These are phyloP conservation scores for Halictus quadricinctus DNA, from an alignment of 2,888 invertebrate genomes.

Conservation along the genomic window DNA sequence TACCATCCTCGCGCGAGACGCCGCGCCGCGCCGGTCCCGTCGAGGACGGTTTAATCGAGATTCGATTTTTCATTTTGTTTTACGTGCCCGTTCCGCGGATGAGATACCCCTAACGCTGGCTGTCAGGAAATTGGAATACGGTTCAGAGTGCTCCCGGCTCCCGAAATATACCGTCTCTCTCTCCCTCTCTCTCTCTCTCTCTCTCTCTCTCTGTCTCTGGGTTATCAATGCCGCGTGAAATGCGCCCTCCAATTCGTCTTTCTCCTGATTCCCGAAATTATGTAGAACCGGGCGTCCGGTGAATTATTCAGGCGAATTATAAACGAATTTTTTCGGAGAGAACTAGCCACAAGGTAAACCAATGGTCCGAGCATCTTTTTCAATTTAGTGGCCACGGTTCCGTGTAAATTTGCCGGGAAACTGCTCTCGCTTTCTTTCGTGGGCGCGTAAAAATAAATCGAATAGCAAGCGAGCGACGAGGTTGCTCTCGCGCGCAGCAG, in stretches of 20 bases:
- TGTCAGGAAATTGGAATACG: conserved; percentile 20
- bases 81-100: conserved; percentile 51
- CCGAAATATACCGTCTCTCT: background rate
- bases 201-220: too few species aligned
- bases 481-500: background rate
- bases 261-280: background rate
- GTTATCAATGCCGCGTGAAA: background rate
- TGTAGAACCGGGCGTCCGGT: background rate
- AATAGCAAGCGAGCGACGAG: background rate
- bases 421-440: background rate
- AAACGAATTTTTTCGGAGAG: background rate
- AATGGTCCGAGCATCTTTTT: background rate
- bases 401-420: background rate
- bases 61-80: conserved; percentile 57
- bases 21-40: background rate
- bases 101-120: conserved; percentile 32
- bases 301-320: conserved; percentile 17
- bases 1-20: conserved; percentile 35
- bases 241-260: background rate
- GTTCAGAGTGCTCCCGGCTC: background rate
- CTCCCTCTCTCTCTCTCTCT: background rate
- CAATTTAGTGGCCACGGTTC: background rate
- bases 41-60: conserved; percentile 55
- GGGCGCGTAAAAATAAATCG: conserved; percentile 8
- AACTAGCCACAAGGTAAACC: background rate